These are phyloP conservation scores for Parazoanthus darwini DNA, from an alignment of 92 coral and sea anemone genomes.

Conservation along the genomic window DNA sequence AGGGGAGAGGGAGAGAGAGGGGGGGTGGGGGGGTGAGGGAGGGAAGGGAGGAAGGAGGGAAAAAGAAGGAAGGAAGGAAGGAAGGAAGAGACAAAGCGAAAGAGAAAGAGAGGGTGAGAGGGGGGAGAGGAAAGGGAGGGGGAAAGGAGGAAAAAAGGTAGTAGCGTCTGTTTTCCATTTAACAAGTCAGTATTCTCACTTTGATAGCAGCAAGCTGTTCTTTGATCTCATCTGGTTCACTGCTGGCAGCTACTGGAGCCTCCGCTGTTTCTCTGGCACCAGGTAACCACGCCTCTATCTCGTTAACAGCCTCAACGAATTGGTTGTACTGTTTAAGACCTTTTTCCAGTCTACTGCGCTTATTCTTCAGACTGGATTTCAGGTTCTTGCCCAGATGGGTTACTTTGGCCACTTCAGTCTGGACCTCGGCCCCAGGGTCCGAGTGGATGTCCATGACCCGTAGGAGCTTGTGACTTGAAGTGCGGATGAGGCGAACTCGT, in stretches of 20 bases:
- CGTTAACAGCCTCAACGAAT: constrained; percentile 79
- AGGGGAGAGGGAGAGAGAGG: no score
- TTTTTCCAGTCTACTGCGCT: constrained; percentile 78
- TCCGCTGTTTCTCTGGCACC: constrained; percentile 70
- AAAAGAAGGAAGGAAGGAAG: no score
- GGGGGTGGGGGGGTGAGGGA: no score
- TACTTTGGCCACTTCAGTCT: constrained; percentile 87
- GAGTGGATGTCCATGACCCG: constrained; percentile 93
- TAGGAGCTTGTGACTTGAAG: constrained; percentile 79
- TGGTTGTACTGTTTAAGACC: constrained; percentile 79
- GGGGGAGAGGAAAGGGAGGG: no score
- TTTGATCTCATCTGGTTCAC: constrained; percentile 85
- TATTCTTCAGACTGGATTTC: constrained; percentile 80
- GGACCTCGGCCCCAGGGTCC: constrained; percentile 84
- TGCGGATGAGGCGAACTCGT: constrained; percentile 81
- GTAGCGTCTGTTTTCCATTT: neutral
- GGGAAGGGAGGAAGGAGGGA: no score
- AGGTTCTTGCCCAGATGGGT: constrained; percentile 84
- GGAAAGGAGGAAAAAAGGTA: no score
- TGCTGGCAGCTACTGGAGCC: constrained; percentile 59
- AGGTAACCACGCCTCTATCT: constrained; percentile 85
- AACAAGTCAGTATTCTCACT: constrained; percentile 49
- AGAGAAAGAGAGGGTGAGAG: no score
- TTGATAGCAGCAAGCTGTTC: constrained; percentile 72
- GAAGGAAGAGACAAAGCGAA: no score